These are phyloP conservation scores for Yoshiicerus persimilis DNA, from an alignment of 1,140 invertebrate species.

Conservation along the genomic window DNA sequence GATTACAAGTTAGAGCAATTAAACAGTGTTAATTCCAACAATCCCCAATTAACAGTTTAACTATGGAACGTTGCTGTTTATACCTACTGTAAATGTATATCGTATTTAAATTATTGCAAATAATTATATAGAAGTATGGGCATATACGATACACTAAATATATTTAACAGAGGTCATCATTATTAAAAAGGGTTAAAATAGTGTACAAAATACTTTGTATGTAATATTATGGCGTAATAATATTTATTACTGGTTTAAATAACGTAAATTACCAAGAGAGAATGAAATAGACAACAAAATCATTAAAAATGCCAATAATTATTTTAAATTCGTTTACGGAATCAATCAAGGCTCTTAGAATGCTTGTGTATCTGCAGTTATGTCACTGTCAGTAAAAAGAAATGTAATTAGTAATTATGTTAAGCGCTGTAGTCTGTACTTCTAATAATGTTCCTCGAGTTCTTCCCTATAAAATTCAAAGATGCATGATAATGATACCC, in stretches of 20 bases:
- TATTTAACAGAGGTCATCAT: background rate
- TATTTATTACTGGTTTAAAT: background rate
- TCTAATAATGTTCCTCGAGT: too few relatives aligned
- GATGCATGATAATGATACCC: background rate
- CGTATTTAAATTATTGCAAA: background rate
- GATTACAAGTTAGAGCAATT: too few relatives aligned
- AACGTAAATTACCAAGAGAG: background rate
- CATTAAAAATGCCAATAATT: background rate
- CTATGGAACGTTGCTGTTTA: too few relatives aligned
- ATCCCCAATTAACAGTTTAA: too few relatives aligned
- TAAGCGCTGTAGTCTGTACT: background rate
- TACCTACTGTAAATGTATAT: too few relatives aligned
- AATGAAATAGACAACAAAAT: background rate
- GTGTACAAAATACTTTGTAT: background rate
- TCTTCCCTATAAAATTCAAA: background rate
- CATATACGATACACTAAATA: background rate
- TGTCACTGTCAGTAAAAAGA: too few relatives aligned
- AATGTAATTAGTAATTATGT: too few relatives aligned
- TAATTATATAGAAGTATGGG: background rate
- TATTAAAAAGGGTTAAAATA: background rate
- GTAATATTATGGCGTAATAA: too few relatives aligned
- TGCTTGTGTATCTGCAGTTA: too few relatives aligned
- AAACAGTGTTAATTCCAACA: too few relatives aligned
- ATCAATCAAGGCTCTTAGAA: too few relatives aligned
- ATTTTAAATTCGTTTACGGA: background rate